Conservation (phyloP, 1,140 invertebrate genomes). For the Yoshiicerus persimilis region DNA sequence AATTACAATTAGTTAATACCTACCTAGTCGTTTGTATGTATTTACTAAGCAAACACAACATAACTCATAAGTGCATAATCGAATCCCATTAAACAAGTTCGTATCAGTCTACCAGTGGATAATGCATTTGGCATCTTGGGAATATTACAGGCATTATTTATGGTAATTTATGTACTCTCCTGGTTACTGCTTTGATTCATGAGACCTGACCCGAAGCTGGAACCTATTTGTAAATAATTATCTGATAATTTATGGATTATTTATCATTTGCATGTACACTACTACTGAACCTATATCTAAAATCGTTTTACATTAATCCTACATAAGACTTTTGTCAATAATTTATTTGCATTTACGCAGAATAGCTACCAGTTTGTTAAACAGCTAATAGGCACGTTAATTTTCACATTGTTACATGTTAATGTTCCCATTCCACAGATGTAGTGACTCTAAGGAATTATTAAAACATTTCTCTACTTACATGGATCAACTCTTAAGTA, state of each 20-base stretch:
- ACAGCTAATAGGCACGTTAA: no score
- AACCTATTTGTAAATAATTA: not conserved
- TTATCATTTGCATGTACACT: not conserved
- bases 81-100: not conserved
- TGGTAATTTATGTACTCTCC: not conserved
- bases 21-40: not conserved
- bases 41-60: not conserved
- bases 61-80: not conserved
- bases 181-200: not conserved
- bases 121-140: not conserved
- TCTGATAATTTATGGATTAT: not conserved
- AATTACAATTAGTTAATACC: not conserved
- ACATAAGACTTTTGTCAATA: no score
- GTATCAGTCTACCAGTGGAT: not conserved
- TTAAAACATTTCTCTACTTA: slow-evolving; percentile 59
- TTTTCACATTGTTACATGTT: not conserved
- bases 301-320: no score
- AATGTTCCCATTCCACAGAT: not conserved
- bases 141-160: not conserved
- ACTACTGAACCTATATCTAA: no score
- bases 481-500: slow-evolving; percentile 70
- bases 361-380: no score
- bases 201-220: not conserved
- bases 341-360: no score
- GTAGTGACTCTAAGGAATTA: not conserved